A percentile compares a stretch with the other conserved stretches of the same genome.
Conservation (phyloP, 1,140 invertebrate species). For the Cydia amplana region DNA sequence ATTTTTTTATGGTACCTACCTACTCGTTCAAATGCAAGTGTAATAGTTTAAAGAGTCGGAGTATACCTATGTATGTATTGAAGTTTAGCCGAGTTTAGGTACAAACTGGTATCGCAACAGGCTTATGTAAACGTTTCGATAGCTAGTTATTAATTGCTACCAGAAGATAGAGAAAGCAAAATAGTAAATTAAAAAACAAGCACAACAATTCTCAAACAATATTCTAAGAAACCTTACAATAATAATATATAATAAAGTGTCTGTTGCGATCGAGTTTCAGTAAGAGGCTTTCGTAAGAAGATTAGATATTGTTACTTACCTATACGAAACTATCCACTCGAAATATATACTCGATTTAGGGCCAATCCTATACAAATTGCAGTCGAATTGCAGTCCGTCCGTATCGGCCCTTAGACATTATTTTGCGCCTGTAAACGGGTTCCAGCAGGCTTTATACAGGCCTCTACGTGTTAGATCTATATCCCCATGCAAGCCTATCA, state of each 20-base stretch:
- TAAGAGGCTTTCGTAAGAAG: not conserved
- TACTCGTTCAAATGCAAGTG: not conserved
- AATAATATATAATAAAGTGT: not conserved
- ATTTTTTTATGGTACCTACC: not conserved
- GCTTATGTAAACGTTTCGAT: conserved; percentile 1
- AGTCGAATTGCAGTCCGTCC: too few species aligned
- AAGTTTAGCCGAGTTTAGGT: not conserved
- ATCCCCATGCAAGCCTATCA: too few species aligned
- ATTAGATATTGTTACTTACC: not conserved
- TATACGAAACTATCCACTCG: not conserved
- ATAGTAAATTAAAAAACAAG: not conserved
- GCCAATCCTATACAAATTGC: too few species aligned
- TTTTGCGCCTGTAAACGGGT: too few species aligned
- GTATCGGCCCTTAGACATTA: too few species aligned
- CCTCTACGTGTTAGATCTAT: too few species aligned
- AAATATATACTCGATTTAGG: not conserved
- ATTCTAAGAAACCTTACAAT: not conserved
- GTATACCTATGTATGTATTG: not conserved
- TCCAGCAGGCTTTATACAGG: too few species aligned
- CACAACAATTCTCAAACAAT: not conserved
- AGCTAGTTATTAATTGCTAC: too few species aligned
- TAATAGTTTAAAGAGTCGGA: too few species aligned
- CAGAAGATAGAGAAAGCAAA: not conserved
- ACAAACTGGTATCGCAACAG: not conserved
- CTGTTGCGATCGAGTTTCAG: not conserved